Percentiles rank a stretch among this genome's conserved stretches.
These are phyloP conservation scores for Tylochromis polylepis DNA, from an alignment of 2,113 vertebrate genomes.

Conservation along the genomic window DNA sequence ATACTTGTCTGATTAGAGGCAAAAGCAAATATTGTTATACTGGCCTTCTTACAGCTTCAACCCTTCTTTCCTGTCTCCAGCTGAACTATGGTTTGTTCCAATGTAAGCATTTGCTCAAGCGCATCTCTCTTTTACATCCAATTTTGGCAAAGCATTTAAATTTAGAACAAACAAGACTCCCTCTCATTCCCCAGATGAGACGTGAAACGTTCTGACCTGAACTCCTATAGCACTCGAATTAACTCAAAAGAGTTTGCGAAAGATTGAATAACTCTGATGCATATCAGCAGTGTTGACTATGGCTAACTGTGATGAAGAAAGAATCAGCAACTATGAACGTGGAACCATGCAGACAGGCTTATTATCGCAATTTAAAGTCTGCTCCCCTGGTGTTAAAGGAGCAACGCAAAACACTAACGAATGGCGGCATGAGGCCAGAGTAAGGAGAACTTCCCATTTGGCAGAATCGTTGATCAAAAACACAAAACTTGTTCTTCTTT, in stretches of 20 bases:
- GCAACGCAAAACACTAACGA: background rate
- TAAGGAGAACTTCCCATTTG: background rate
- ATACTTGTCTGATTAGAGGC: background rate
- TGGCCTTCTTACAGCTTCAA: background rate
- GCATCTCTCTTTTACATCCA: background rate
- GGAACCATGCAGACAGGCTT: background rate
- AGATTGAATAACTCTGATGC: conserved; percentile 34
- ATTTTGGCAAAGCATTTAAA: conserved; percentile 4
- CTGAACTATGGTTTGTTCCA: background rate
- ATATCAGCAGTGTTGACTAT: background rate
- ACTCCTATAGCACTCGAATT: background rate
- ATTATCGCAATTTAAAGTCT: background rate
- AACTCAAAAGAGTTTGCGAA: background rate
- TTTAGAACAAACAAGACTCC: conserved; percentile 25
- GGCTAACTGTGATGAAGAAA: conserved; percentile 7
- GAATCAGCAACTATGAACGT: background rate
- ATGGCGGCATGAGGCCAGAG: background rate
- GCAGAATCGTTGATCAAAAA: background rate
- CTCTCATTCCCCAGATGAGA: background rate
- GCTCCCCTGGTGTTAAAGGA: background rate
- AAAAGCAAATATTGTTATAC: background rate
- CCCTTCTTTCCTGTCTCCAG: background rate
- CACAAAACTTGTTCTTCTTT: background rate
- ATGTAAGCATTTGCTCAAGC: background rate
- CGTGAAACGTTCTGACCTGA: background rate